A percentile compares a stretch with the other conserved stretches of the same genome.
Evolutionary conservation across 2,797 vertebrate species (phyloP).

Genomic region (Benthosema pterotum): DNA sequence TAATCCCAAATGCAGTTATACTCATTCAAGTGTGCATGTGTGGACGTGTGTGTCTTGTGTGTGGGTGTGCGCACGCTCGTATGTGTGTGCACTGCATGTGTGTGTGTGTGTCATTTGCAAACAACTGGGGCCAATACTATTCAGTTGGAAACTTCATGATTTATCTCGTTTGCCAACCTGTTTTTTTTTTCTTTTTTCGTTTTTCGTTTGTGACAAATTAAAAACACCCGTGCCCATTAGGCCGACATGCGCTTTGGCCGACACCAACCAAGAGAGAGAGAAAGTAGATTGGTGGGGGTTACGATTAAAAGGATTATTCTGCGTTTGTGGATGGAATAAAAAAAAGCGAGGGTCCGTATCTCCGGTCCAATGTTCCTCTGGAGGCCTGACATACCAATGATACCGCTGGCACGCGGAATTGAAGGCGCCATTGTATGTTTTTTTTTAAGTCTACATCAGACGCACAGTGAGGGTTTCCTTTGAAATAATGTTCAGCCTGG

Average conservation of each 20-base stretch:
- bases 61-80: neutral
- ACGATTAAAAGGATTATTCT: neutral
- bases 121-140: constrained; percentile 47
- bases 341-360: constrained; percentile 3
- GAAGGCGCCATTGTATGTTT: too few relatives aligned
- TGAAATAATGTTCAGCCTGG: too few relatives aligned
- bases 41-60: neutral
- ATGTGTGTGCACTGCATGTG: neutral
- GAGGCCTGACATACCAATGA: constrained; percentile 14
- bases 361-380: constrained; percentile 14
- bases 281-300: too few relatives aligned
- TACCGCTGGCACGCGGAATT: neutral
- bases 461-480: too few relatives aligned
- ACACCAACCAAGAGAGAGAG: neutral
- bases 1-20: constrained; percentile 66
- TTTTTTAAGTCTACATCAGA: too few relatives aligned
- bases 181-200: neutral
- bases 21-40: constrained; percentile 50
- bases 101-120: constrained; percentile 19
- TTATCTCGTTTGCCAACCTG: constrained; percentile 42
- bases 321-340: neutral
- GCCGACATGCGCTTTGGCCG: too few relatives aligned
- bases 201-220: constrained; percentile 26
- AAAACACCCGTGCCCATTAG: constrained; percentile 1
- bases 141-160: constrained; percentile 23